Evolutionary conservation across 1,140 invertebrate genomes (phyloP), one percentile per base, ranked within the genome.

Genomic region (Drosophila tani): DNA sequence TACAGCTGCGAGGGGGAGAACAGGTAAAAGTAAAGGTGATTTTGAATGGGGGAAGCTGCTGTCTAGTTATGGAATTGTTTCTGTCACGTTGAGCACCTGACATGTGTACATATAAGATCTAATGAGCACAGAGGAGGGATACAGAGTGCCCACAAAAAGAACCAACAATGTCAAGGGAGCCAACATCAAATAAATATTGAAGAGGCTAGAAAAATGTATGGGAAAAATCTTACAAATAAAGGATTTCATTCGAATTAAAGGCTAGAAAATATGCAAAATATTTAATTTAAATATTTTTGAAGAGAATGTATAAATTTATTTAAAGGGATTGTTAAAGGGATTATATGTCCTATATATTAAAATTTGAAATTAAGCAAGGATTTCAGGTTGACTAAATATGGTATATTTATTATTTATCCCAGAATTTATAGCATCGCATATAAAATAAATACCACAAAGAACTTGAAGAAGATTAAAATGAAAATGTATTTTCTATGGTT

Each of bases 51-150:
- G 35, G 21, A 14, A 49, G 32, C 27, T 29, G n/a, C 19, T 50
- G n/a, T 40, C 46, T 46, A 56, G 51, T 75, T 75, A 64, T 19
- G 59, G 56, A n/a, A 64, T 56, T 63, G 59, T 64, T 57, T 56
- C 59, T 51, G 73, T 75, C 59, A 65, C 19, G 50, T 75, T 17
- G 57, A 55, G 27, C 21, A 15, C 17, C 24, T 45, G 68, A 38
- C 47, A 40, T 41, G 17, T 27, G 38, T 29, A 4, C n/a, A 41
- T 29, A 4, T 19, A 41, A 17, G 27, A 45, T 35, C 38, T 69
- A 75, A 74, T 77, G 73, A 76, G 62, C 35, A 27, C 19, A 14
- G 41, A 51, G 9, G 7, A 38, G 49, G 35, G 35, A 74, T 40
- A n/a, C 41, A 41, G 41, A 47, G 58, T 55, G 38, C 47, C n/a